Evolutionary conservation across 2,888 invertebrate species (phyloP).

Genomic region (Balanococcus diminutus): DNA sequence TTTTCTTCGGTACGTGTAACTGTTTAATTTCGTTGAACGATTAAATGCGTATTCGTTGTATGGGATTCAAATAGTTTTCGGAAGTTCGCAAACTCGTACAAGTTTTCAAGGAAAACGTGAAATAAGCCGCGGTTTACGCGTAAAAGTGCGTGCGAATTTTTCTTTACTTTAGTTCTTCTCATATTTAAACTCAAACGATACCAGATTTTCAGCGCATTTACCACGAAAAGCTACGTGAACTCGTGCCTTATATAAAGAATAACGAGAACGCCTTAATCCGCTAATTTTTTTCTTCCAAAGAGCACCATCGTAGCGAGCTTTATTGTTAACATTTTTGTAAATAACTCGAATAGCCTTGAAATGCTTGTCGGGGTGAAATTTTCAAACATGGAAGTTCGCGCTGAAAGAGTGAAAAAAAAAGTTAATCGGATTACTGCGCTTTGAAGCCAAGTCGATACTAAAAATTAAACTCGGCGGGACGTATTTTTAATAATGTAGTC

Average conservation of each 20-base stretch:
- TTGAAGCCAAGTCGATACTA: not conserved
- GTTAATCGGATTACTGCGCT: not conserved
- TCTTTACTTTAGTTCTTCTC: not conserved
- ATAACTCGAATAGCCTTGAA: not conserved
- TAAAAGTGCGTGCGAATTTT: not conserved
- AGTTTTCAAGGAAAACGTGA: not conserved
- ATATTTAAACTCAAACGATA: not conserved
- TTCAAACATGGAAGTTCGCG: not conserved
- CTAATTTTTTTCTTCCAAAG: not conserved
- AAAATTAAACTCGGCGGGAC: not conserved
- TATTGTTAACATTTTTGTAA: not conserved
- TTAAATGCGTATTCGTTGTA: not conserved
- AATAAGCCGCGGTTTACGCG: not conserved
- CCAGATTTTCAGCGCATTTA: not conserved
- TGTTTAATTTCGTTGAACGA: not conserved
- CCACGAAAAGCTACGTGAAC: not conserved
- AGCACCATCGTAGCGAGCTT: not conserved
- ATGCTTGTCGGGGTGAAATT: not conserved
- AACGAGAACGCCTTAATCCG: not conserved
- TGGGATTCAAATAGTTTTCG: not conserved
- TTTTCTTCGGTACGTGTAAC: not conserved
- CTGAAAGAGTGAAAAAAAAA: not conserved
- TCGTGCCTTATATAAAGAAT: not conserved
- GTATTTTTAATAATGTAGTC: not conserved
- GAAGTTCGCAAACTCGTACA: not conserved